phyloP scores from a whole-genome alignment of 2,113 vertebrate species.

The Ceyx melanurus region DNA sequence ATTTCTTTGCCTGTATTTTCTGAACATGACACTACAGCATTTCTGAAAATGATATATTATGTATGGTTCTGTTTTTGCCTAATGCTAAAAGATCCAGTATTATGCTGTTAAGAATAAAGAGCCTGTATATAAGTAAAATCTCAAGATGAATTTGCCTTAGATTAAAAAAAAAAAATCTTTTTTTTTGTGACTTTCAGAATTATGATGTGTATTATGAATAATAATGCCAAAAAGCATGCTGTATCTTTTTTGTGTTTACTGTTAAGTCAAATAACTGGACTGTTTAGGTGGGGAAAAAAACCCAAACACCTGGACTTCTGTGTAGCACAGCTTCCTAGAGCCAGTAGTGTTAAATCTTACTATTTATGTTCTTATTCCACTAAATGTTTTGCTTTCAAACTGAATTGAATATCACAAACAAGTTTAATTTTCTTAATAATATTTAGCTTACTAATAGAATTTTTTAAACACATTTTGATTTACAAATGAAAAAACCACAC shows the following conservation, averaged over 20 bases:
- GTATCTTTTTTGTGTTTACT: neutral
- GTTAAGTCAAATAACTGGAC: neutral
- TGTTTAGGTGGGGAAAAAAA: neutral
- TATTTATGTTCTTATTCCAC: neutral
- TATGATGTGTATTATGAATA: neutral
- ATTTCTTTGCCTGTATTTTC: neutral
- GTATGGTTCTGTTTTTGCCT: neutral
- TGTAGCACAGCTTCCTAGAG: neutral
- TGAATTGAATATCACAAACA: neutral
- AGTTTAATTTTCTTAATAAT: neutral
- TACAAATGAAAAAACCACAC: neutral
- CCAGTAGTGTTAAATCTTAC: neutral
- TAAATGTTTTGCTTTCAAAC: neutral
- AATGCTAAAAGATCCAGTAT: neutral
- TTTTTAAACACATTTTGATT: neutral
- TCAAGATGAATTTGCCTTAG: neutral
- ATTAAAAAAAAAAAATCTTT: neutral
- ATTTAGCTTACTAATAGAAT: neutral
- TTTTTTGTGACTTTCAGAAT: neutral
- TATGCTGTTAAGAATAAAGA: neutral
- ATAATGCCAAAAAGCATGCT: too few species aligned
- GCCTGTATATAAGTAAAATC: neutral
- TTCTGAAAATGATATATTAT: neutral
- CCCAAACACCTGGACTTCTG: neutral
- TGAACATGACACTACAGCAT: neutral